phyloP scores from a whole-genome alignment of 1,140 invertebrate species.

The Saccostrea echinata region DNA sequence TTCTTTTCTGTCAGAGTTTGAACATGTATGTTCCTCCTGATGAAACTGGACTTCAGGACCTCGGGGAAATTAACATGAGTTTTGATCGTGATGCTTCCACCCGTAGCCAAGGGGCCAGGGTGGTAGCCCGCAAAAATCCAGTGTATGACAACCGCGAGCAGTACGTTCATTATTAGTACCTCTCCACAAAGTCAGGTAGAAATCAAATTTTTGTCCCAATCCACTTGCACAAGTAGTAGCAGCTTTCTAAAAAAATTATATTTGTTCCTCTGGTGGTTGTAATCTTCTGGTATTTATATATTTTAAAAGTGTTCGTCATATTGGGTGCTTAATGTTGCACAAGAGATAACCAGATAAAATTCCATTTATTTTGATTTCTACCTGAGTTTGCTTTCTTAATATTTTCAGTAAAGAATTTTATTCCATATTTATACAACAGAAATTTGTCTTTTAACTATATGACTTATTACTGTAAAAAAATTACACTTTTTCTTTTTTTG shows the following conservation, averaged over 20 bases:
- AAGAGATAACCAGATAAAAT: not conserved
- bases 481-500: no score
- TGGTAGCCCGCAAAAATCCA: constrained; percentile 40
- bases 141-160: constrained; percentile 45
- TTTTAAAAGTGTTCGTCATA: not conserved
- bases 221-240: constrained; percentile 7
- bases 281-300: not conserved
- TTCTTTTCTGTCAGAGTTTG: constrained; percentile 66
- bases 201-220: constrained; percentile 42
- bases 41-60: constrained; percentile 65
- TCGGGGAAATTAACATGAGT: constrained; percentile 70
- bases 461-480: not conserved
- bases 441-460: not conserved
- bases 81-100: constrained; percentile 56
- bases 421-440: not conserved
- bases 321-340: not conserved
- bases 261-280: not conserved
- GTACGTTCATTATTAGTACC: constrained; percentile 46
- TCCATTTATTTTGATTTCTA: not conserved
- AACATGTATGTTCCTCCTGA: constrained; percentile 76
- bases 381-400: not conserved
- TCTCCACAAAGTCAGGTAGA: constrained; percentile 40
- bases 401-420: not conserved
- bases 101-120: constrained; percentile 9
- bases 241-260: not conserved